Percentiles rank a stretch among this genome's conserved stretches.
Evolutionary conservation across 2,797 vertebrate species (phyloP).

Genomic region (Ctenosaura bakeri): DNA sequence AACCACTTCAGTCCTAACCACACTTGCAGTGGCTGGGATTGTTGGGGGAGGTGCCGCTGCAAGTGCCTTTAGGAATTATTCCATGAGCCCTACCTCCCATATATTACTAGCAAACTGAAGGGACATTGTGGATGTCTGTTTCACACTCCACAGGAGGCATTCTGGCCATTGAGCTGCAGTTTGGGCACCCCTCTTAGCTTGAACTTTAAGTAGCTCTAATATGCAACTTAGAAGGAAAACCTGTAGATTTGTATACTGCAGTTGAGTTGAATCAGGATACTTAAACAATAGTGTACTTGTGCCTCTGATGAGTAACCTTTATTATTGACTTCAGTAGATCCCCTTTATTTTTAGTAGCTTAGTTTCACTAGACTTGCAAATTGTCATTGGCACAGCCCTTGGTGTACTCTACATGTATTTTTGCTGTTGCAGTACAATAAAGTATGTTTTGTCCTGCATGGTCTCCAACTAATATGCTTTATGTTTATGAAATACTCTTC

Average conservation of each 20-base stretch:
- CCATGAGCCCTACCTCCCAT: constrained; percentile 50
- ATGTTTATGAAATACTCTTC: background rate
- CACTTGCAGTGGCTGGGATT: constrained; percentile 21
- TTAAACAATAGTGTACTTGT: constrained; percentile 77
- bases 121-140: constrained; percentile 25
- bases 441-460: constrained; percentile 82
- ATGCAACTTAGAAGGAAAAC: constrained; percentile 59
- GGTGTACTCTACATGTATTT: constrained; percentile 80
- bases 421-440: constrained; percentile 82
- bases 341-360: constrained; percentile 72
- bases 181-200: constrained; percentile 75
- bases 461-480: constrained; percentile 50
- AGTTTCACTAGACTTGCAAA: constrained; percentile 70
- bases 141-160: constrained; percentile 41
- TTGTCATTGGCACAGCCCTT: constrained; percentile 79
- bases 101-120: constrained; percentile 51
- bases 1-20: constrained; percentile 47
- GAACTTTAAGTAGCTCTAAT: constrained; percentile 68
- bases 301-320: constrained; percentile 75
- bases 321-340: constrained; percentile 76
- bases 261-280: constrained; percentile 76
- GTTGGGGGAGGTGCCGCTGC: background rate
- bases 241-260: constrained; percentile 74
- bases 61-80: constrained; percentile 41
- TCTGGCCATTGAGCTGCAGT: constrained; percentile 46